A percentile compares a stretch with the other conserved stretches of the same genome.
Conservation (phyloP, 2,113 vertebrate species). For the Nycticorax nycticorax region DNA sequence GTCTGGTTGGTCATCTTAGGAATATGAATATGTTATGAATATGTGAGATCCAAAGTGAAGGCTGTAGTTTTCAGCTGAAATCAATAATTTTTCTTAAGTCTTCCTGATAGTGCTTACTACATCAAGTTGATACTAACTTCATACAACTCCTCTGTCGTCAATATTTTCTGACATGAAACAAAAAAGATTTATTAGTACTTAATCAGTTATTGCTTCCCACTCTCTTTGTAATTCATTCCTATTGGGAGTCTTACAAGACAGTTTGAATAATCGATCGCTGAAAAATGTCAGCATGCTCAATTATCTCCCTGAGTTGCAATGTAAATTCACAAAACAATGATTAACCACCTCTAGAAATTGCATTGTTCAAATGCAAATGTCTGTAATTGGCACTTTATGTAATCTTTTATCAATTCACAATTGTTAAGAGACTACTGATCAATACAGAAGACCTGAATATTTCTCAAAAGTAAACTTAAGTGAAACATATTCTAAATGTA, state of each 20-base stretch:
- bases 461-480: neutral
- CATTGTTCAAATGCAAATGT: slow-evolving; percentile 4
- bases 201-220: neutral
- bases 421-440: neutral
- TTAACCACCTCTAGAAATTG: slow-evolving; percentile 23
- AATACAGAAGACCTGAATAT: neutral
- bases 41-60: neutral
- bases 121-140: neutral
- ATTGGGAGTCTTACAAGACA: neutral
- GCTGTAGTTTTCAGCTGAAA: neutral
- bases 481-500: neutral
- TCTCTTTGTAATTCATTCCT: neutral
- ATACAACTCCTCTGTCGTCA: neutral
- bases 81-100: neutral
- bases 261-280: neutral
- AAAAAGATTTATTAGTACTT: neutral
- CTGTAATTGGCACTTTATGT: neutral
- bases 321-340: slow-evolving; percentile 30
- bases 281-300: slow-evolving; percentile 46
- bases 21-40: neutral
- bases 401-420: neutral
- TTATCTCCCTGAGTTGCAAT: slow-evolving; percentile 13
- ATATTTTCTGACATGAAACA: neutral
- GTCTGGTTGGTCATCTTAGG: neutral
- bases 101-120: neutral